Evolutionary conservation across 2,113 vertebrate genomes (phyloP).

Genomic region (Laticauda colubrina): DNA sequence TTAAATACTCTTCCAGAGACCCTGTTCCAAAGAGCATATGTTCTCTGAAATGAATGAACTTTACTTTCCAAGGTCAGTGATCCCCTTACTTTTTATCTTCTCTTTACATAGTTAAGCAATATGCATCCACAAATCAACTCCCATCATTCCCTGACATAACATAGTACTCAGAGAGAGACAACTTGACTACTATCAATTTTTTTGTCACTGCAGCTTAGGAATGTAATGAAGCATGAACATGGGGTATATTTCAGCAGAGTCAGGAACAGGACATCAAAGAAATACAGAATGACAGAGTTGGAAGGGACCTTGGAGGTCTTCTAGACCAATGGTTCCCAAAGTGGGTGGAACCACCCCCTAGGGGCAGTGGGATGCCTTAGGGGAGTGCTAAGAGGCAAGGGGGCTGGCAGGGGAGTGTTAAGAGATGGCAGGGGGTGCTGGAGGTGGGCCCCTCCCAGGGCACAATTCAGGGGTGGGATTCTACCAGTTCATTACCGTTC

Average conservation of each 20-base stretch:
- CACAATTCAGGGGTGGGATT: too few species aligned
- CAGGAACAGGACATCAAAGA: background rate
- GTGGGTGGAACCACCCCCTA: too few species aligned
- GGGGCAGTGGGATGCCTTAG: too few species aligned
- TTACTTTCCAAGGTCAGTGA: conserved; percentile 34
- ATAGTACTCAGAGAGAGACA: background rate
- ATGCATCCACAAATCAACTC: background rate
- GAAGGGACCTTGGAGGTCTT: background rate
- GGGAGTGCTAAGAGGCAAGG: too few species aligned
- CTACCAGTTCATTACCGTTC: too few species aligned
- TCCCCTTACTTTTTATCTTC: conserved; percentile 49
- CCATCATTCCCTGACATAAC: background rate
- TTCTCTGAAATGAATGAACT: background rate
- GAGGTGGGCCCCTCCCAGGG: too few species aligned
- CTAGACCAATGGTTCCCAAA: too few species aligned
- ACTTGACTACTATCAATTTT: background rate
- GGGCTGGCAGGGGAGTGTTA: too few species aligned
- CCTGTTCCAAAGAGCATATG: conserved; percentile 41
- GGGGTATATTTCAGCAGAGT: background rate
- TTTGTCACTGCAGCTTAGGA: background rate
- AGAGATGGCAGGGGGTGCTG: too few species aligned
- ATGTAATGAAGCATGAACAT: background rate
- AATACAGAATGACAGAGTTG: background rate
- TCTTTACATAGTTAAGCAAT: conserved; percentile 40
- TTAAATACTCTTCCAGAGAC: conserved; percentile 23